These are phyloP conservation scores for Luscinia luscinia DNA, from an alignment of 2,797 vertebrate species.

Conservation along the genomic window DNA sequence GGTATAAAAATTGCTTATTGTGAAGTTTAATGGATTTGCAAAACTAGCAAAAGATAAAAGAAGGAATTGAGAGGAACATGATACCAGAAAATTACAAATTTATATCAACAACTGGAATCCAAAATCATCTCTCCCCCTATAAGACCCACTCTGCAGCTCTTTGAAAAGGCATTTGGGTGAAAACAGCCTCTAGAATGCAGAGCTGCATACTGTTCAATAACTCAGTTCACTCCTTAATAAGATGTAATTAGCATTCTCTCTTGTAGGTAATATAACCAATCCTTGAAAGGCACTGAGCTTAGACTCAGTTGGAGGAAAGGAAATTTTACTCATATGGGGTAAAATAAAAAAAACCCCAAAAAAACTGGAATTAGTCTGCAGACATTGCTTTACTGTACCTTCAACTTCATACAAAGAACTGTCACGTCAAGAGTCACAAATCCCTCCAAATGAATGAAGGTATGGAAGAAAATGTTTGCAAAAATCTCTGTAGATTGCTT, in stretches of 20 bases:
- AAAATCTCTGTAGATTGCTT: background rate
- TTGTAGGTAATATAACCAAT: background rate
- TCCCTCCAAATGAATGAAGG: background rate
- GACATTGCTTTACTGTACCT: background rate
- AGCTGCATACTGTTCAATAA: background rate
- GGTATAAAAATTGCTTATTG: background rate
- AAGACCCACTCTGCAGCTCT: background rate
- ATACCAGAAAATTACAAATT: background rate
- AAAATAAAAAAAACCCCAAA: background rate
- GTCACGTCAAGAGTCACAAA: background rate
- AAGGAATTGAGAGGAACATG: background rate
- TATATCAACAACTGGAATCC: background rate
- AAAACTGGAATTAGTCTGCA: background rate
- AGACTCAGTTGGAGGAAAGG: background rate
- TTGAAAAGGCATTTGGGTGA: background rate
- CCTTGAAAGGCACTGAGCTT: background rate
- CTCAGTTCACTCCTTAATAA: background rate
- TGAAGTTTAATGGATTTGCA: background rate
- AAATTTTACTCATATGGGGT: background rate
- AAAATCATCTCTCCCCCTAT: background rate
- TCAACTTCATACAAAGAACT: background rate
- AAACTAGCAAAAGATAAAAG: background rate
- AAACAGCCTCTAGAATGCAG: background rate
- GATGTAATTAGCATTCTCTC: background rate
- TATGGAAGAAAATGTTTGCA: background rate